These are phyloP conservation scores for Dicerorhinus sumatrensis DNA, from an alignment of 2,113 vertebrate species.

Conservation along the genomic window DNA sequence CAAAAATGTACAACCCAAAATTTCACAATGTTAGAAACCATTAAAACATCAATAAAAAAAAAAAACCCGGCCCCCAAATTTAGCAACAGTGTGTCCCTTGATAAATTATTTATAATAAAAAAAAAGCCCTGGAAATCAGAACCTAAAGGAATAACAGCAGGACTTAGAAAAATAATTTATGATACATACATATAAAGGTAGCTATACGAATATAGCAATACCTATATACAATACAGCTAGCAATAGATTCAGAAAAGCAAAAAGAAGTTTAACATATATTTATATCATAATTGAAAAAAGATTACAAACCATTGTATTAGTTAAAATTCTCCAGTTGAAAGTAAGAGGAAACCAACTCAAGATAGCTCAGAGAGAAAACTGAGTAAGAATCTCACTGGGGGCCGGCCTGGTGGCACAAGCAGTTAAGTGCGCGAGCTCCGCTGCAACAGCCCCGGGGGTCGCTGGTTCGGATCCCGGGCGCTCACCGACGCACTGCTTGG, in stretches of 20 bases:
- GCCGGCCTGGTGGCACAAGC: too few species aligned
- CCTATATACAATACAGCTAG: too few species aligned
- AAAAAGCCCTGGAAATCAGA: background rate
- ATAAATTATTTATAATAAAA: conserved; percentile 26
- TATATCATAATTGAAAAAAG: conserved; percentile 11
- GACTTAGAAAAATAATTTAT: conserved; percentile 24
- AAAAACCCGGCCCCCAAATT: background rate
- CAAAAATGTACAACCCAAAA: too few species aligned
- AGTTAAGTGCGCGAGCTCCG: too few species aligned
- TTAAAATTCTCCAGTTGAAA: conserved; percentile 18
- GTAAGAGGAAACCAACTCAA: background rate
- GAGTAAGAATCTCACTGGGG: background rate
- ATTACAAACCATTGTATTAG: background rate
- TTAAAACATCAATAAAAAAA: too few species aligned
- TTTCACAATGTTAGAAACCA: too few species aligned
- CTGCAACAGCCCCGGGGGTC: too few species aligned
- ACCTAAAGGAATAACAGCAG: background rate
- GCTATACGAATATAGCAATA: background rate
- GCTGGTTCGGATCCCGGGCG: too few species aligned
- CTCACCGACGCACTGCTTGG: too few species aligned
- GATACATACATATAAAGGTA: background rate
- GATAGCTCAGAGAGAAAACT: background rate
- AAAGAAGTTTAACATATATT: background rate
- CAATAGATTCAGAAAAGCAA: background rate
- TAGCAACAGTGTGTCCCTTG: conserved; percentile 23